phyloP scores from a whole-genome alignment of 2,797 vertebrate genomes.

The Kryptopterus vitreolus region DNA sequence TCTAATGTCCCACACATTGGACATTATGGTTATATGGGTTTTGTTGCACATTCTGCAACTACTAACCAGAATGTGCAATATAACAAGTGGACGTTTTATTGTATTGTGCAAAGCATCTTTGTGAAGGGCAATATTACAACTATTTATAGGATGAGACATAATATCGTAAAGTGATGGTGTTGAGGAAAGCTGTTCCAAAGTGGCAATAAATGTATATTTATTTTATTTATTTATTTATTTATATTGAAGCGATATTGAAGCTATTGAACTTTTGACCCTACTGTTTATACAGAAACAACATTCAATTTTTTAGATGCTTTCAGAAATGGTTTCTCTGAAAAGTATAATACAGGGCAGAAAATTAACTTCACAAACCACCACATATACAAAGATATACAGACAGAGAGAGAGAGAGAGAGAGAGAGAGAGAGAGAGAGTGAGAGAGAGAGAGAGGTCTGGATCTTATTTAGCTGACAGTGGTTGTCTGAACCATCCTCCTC shows the following conservation, averaged over 20 bases:
- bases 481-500: not conserved
- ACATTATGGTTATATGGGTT: too few relatives aligned
- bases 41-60: too few relatives aligned
- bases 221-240: too few relatives aligned
- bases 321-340: not conserved
- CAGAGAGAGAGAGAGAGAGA: slow-evolving; percentile 8
- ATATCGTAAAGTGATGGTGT: too few relatives aligned
- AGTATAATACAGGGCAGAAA: not conserved
- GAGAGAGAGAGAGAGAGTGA: not conserved
- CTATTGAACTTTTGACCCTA: not conserved
- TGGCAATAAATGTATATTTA: not conserved
- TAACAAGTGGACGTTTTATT: too few relatives aligned
- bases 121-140: too few relatives aligned
- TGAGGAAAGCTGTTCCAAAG: too few relatives aligned
- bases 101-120: too few relatives aligned
- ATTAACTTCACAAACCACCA: not conserved
- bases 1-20: too few relatives aligned
- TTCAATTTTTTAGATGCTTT: not conserved
- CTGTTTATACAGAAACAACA: not conserved
- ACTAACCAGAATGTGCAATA: too few relatives aligned
- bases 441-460: not conserved
- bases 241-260: too few relatives aligned
- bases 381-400: not conserved
- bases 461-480: slow-evolving; percentile 18
- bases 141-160: not conserved